Evolutionary conservation across 2,888 invertebrate species (phyloP), one percentile per base, ranked within the genome.

Genomic region (Calephelis perditalis): DNA sequence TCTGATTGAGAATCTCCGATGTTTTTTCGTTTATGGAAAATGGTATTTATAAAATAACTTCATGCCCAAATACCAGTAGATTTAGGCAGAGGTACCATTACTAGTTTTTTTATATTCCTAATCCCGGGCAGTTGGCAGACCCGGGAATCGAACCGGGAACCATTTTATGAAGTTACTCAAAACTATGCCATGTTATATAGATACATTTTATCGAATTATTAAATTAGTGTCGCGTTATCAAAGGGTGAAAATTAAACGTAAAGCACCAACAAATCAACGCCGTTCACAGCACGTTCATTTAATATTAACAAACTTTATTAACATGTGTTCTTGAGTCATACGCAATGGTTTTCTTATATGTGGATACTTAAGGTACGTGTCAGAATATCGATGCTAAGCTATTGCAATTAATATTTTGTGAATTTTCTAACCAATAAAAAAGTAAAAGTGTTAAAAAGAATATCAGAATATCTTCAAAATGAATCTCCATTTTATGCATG

Each of bases 221-320:
- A 76, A 82, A 86, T 86, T 84, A 86, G 77, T 77, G 79, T 77
- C 76, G 72, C 73, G 76, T 73, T 76, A 74, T 69, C 76, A 74
- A 70, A 68, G 73, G 72, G 75, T 71, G 75, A 77, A 86, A 86
- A 86, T 87, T 82, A 82, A 83, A 81, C 71, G 74, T 76, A 74
- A 73, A 71, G 67, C 75, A 69, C 73, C 77, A 78, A 86, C 88
- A 88, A 89, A 88, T 88, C 88, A 86, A 81, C 79, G 75, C 78
- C 72, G 68, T 77, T 70, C 70, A 65, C 71, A 68, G 69, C 68
- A 64, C 71, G 76, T 78, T 82, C 84, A 86, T 89, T 88, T 88
- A 88, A 84, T 83, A 87, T 88, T 89, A 88, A 87, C 82, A 82
- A 86, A 87, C 78, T 88, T 86, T 85, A 82, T 82, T 80, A 82